These are phyloP conservation scores for Limnephilus auricula DNA, from an alignment of 2,888 invertebrate species.

Conservation along the genomic window DNA sequence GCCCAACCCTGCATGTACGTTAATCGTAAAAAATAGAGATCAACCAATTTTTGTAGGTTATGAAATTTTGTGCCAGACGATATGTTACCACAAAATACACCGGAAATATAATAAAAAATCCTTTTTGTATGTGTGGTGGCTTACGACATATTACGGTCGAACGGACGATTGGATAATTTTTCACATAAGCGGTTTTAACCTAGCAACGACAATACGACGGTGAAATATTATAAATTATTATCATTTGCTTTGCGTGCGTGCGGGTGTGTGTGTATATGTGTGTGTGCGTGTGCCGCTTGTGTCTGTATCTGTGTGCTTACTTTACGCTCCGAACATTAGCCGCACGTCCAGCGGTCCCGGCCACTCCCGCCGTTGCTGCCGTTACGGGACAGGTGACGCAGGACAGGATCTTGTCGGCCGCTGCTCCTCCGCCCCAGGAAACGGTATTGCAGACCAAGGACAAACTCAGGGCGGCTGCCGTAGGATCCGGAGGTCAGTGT, in stretches of 20 bases:
- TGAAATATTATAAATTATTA: neutral
- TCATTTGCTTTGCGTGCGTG: conserved; percentile 25
- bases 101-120: too few relatives aligned
- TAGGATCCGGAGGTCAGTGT: conserved; percentile 38
- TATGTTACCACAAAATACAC: too few relatives aligned
- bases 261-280: neutral
- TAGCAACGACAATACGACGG: neutral
- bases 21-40: too few relatives aligned
- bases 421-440: conserved; percentile 37
- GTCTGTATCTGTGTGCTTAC: conserved; percentile 75
- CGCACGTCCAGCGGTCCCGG: conserved; percentile 68
- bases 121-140: too few relatives aligned
- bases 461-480: conserved; percentile 15
- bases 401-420: conserved; percentile 63
- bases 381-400: conserved; percentile 71
- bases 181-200: neutral
- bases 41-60: too few relatives aligned
- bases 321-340: conserved; percentile 71
- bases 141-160: too few relatives aligned
- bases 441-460: conserved; percentile 30
- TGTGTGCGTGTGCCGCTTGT: conserved; percentile 75
- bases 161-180: neutral
- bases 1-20: too few relatives aligned
- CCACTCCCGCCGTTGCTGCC: conserved; percentile 69
- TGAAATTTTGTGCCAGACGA: too few relatives aligned